Evolutionary conservation across 2,113 vertebrate genomes (phyloP), one percentile per base, ranked within the genome.

Genomic region (Labrus mixtus): DNA sequence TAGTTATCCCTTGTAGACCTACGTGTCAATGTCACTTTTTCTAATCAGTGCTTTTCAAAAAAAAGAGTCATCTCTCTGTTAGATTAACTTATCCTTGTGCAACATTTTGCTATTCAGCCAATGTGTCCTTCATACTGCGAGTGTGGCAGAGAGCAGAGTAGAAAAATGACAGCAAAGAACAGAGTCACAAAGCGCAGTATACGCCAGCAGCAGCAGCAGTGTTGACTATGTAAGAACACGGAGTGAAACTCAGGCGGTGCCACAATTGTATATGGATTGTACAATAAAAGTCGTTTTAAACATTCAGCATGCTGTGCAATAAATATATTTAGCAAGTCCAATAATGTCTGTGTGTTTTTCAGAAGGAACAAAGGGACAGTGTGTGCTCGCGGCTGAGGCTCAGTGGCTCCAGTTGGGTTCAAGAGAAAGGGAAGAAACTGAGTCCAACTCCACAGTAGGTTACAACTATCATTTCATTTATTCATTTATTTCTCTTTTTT

Each of bases 261-360:
- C 55, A 70, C 59, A 71, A 39, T 55, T 91, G 89, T 90, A 91
- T 90, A 93, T 93, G 89, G 90, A 92, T 91, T 68, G 84, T 84
- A 74, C 82, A 89, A 89, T 86, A 87, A 93, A 93, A 91, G 80
- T 82, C 86, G 86, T 84, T 91, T 94, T 89, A 94, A 92, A 92
- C 89, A 93, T 94, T 87, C 90, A 92, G 85, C 71, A 89, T 50
- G 56, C 77, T 58, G 83, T 85, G 85, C 54, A 89, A 92, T 92
- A 91, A 93, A 93, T 90, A 90, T 90, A 92, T 93, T 91, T 71
- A 89, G 78, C 84, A 78, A 82, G 83, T 72, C 43, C 76, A 89
- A 90, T 78, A 85, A 73, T 79, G 81, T 91, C 79, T 91, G 81
- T 62, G 63, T 65, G 55, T 78, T 73, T 88, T 71, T 76, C 68